phyloP scores from a whole-genome alignment of 2,797 vertebrate species.

The Bradypodion ventrale region DNA sequence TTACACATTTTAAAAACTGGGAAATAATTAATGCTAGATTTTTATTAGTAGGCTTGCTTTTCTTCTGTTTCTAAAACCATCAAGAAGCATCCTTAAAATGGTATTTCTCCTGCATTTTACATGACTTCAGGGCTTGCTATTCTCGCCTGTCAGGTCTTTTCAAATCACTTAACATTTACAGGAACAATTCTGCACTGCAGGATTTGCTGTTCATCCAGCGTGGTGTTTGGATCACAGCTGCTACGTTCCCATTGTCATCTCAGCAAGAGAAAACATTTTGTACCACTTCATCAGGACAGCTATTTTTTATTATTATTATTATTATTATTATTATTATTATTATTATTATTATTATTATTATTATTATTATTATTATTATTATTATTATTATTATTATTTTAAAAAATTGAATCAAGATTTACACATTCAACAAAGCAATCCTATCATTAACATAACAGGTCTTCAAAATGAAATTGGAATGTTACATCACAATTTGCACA shows the following conservation, averaged over 20 bases:
- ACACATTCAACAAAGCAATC: background rate
- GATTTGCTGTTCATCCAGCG: constrained; percentile 81
- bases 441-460: background rate
- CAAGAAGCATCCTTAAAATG: constrained; percentile 75
- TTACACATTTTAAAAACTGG: constrained; percentile 40
- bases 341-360: too few relatives aligned
- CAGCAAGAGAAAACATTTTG: constrained; percentile 64
- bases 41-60: constrained; percentile 67
- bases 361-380: too few relatives aligned
- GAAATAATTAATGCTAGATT: constrained; percentile 63
- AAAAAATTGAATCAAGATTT: constrained; percentile 7
- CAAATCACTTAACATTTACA: constrained; percentile 88
- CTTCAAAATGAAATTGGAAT: background rate
- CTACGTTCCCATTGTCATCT: constrained; percentile 66
- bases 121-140: constrained; percentile 90
- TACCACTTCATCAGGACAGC: constrained; percentile 57
- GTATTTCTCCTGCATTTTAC: constrained; percentile 93
- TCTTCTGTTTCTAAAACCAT: constrained; percentile 68
- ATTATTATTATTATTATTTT: too few relatives aligned
- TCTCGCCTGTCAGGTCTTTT: constrained; percentile 93
- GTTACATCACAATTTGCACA: background rate
- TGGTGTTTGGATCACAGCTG: constrained; percentile 73
- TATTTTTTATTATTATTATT: constrained; percentile 23
- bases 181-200: constrained; percentile 85
- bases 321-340: too few relatives aligned